Evolutionary conservation across 2,113 vertebrate genomes (phyloP).

Genomic region (Pituophis catenifer): DNA sequence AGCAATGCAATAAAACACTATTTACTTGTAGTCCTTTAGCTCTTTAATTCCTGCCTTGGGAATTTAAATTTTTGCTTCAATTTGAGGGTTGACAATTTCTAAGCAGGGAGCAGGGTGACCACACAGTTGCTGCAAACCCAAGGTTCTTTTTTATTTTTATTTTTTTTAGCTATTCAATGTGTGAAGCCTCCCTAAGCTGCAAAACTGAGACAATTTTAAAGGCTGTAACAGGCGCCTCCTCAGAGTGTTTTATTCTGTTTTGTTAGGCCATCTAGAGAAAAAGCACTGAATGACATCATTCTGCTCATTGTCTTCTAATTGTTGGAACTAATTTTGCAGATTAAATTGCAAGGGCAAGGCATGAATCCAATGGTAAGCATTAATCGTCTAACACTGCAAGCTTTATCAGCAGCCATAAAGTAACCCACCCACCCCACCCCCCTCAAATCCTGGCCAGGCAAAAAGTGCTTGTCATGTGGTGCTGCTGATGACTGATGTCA

Average conservation of each 20-base stretch:
- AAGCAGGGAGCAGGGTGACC: not conserved
- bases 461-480: conserved; percentile 59
- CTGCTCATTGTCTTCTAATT: conserved; percentile 41
- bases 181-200: not conserved
- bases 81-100: not conserved
- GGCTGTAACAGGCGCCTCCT: conserved; percentile 37
- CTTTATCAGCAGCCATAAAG: conserved; percentile 61
- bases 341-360: conserved; percentile 50
- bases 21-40: not conserved
- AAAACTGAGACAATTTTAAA: conserved; percentile 36
- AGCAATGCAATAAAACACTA: not conserved
- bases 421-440: conserved; percentile 32
- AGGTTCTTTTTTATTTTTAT: not conserved
- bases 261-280: conserved; percentile 43
- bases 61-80: not conserved
- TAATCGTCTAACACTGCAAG: conserved; percentile 59
- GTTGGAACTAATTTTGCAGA: conserved; percentile 55
- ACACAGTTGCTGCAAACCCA: not conserved
- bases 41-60: not conserved
- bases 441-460: conserved; percentile 58
- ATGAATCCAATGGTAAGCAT: conserved; percentile 45
- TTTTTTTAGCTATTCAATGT: not conserved
- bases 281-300: conserved; percentile 42
- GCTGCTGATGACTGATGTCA: conserved; percentile 51
- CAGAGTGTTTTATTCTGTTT: conserved; percentile 40